Evolutionary conservation across 2,888 invertebrate genomes (phyloP).

Genomic region (Aleiodes leptofemur): DNA sequence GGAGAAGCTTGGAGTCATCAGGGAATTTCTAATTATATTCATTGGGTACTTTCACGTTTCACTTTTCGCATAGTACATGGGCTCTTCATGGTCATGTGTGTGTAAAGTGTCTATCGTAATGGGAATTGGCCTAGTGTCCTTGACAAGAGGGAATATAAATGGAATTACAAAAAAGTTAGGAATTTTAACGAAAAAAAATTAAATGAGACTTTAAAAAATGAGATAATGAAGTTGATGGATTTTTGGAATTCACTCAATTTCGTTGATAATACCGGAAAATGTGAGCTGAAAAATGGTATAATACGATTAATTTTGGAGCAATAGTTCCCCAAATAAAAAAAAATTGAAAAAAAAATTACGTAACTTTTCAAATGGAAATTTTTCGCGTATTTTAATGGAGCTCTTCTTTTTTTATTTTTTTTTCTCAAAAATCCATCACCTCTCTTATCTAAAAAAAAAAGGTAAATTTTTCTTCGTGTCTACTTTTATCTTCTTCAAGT

Average conservation of each 20-base stretch:
- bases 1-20: constrained; percentile 2
- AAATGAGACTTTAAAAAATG: background rate
- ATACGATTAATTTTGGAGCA: too few relatives aligned
- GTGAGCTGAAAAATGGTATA: too few relatives aligned
- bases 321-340: too few relatives aligned
- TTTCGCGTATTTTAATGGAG: too few relatives aligned
- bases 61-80: constrained; percentile 36
- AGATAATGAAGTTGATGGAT: too few relatives aligned
- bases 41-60: constrained; percentile 38
- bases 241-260: background rate
- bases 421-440: too few relatives aligned
- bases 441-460: too few relatives aligned
- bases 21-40: constrained; percentile 39
- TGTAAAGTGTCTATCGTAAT: constrained; percentile 17
- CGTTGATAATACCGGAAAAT: background rate
- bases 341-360: too few relatives aligned
- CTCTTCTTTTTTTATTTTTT: too few relatives aligned
- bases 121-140: constrained; percentile 38
- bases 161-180: background rate
- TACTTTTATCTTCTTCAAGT: too few relatives aligned
- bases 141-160: background rate
- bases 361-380: too few relatives aligned
- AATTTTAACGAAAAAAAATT: background rate
- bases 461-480: too few relatives aligned
- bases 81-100: constrained; percentile 19